Percentiles rank a stretch among this genome's conserved stretches.
Conservation (phyloP, 2,888 invertebrate genomes). For the Aelia acuminata region DNA sequence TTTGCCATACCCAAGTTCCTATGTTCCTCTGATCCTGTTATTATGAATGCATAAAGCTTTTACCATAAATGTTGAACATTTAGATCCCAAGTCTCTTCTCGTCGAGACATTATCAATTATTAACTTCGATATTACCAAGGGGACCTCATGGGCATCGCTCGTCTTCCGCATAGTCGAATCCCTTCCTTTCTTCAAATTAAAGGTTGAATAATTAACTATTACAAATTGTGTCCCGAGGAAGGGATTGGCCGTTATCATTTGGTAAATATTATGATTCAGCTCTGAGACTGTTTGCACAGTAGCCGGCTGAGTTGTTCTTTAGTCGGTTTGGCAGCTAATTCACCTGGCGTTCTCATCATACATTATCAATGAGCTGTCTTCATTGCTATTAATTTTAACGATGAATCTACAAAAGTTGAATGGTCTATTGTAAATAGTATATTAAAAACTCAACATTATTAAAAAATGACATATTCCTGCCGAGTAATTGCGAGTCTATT, state of each 20-base stretch:
- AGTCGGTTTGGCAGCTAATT: background rate
- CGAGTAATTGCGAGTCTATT: too few relatives aligned
- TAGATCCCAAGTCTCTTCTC: background rate
- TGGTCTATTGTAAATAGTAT: background rate
- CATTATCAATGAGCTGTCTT: background rate
- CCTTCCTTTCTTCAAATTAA: slow-evolving; percentile 25
- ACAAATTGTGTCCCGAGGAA: slow-evolving; percentile 6
- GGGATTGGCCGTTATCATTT: background rate
- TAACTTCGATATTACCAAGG: background rate
- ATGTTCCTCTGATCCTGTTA: slow-evolving; percentile 24
- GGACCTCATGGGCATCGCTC: background rate
- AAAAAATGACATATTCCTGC: too few relatives aligned
- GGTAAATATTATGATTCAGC: slow-evolving; percentile 29
- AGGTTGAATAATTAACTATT: slow-evolving; percentile 23
- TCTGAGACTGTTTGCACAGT: background rate
- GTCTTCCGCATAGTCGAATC: background rate
- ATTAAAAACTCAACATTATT: too few relatives aligned
- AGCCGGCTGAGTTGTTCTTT: background rate
- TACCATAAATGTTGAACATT: slow-evolving; percentile 52
- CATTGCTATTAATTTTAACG: background rate
- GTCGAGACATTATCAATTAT: slow-evolving; percentile 7
- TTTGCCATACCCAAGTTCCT: background rate
- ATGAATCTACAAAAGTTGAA: background rate
- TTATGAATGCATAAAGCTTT: slow-evolving; percentile 37
- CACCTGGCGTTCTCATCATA: background rate